Evolutionary conservation across 2,797 vertebrate genomes (phyloP).

Genomic region (Enteromius fasciolatus): DNA sequence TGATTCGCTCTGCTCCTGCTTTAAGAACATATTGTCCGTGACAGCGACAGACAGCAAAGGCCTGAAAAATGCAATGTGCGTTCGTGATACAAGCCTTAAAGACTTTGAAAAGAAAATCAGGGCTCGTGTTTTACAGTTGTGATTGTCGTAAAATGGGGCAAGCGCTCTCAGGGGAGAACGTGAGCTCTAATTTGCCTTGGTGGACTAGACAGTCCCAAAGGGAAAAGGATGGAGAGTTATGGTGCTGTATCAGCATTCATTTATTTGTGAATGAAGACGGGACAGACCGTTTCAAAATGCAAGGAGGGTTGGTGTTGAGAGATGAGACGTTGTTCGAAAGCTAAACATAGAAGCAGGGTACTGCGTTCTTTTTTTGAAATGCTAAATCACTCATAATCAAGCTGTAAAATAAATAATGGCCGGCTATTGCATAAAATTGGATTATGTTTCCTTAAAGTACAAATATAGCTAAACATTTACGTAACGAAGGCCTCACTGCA

Average conservation of each 20-base stretch:
- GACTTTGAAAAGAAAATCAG: conserved; percentile 37
- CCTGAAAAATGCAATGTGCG: not conserved
- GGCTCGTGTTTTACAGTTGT: conserved; percentile 36
- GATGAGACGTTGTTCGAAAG: conserved; percentile 6
- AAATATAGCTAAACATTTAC: conserved; percentile 2
- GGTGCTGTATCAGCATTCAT: conserved; percentile 51
- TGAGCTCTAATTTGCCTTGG: conserved; percentile 52
- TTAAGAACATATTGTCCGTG: conserved; percentile 7
- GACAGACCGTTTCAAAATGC: conserved; percentile 24
- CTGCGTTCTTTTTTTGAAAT: not conserved
- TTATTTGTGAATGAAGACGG: conserved; percentile 56
- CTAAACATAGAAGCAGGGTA: conserved; percentile 18
- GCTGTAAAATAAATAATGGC: conserved; percentile 16
- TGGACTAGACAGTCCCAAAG: conserved; percentile 53
- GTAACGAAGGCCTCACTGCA: conserved; percentile 3
- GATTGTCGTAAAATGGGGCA: conserved; percentile 59
- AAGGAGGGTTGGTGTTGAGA: not conserved
- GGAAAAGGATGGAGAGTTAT: conserved; percentile 34
- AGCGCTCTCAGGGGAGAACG: conserved; percentile 35
- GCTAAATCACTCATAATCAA: conserved; percentile 2
- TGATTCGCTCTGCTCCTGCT: conserved; percentile 17
- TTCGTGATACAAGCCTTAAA: conserved; percentile 32
- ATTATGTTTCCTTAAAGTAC: not conserved
- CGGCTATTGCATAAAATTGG: not conserved
- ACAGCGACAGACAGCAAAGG: not conserved